Conservation (phyloP, 1,140 invertebrate species). For the Scaptomyza pallida region DNA sequence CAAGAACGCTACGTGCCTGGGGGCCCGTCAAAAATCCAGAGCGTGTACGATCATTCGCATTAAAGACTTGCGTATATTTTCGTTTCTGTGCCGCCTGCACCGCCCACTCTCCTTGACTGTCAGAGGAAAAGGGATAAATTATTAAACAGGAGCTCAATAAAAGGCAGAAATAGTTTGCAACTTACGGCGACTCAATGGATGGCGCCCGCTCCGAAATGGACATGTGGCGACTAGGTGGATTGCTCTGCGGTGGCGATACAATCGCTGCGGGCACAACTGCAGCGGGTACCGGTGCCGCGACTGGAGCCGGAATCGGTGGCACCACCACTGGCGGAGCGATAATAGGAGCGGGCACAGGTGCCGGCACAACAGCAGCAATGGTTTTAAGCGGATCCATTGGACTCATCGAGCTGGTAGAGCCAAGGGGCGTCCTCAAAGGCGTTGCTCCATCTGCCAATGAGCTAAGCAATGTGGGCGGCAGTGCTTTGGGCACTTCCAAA, state of each 20-base stretch:
- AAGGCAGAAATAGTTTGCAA: slow-evolving; percentile 18
- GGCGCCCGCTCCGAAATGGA: slow-evolving; percentile 82
- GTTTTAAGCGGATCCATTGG: slow-evolving; percentile 73
- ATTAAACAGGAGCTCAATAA: not conserved
- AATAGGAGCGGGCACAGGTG: slow-evolving; percentile 40
- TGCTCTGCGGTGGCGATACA: slow-evolving; percentile 71
- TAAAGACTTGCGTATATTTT: slow-evolving; percentile 98
- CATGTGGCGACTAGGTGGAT: slow-evolving; percentile 84
- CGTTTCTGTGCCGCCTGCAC: slow-evolving; percentile 95
- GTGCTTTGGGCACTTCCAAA: slow-evolving; percentile 92
- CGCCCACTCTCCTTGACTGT: slow-evolving; percentile 89
- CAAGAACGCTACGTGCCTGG: slow-evolving; percentile 96
- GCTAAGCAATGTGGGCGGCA: slow-evolving; percentile 91
- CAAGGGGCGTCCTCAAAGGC: slow-evolving; percentile 76
- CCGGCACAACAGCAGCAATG: slow-evolving; percentile 35
- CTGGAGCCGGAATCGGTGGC: slow-evolving; percentile 29
- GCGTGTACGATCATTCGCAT: slow-evolving; percentile 94
- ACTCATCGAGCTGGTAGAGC: slow-evolving; percentile 74
- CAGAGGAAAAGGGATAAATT: no score
- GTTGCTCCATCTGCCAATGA: slow-evolving; percentile 86
- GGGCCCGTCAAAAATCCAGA: slow-evolving; percentile 94
- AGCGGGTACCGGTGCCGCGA: slow-evolving; percentile 42
- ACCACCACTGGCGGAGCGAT: slow-evolving; percentile 40
- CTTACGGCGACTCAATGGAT: slow-evolving; percentile 85
- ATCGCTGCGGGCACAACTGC: slow-evolving; percentile 44